phyloP scores from a whole-genome alignment of 2,888 invertebrate species.

The Heliconius charithonia region DNA sequence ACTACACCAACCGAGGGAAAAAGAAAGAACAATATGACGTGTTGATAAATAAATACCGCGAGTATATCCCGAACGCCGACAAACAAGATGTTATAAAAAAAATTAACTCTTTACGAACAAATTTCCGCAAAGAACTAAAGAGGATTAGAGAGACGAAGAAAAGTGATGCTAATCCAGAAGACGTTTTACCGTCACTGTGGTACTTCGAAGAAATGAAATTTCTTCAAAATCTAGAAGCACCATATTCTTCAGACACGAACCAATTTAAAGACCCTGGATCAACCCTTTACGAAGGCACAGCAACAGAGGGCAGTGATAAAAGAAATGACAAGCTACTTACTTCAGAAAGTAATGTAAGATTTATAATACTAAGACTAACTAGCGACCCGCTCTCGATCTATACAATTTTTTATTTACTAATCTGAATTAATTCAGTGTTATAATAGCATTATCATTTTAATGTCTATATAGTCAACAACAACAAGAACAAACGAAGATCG shows the following conservation, averaged over 20 bases:
- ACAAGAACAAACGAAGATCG: too few relatives aligned
- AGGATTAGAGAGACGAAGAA: not conserved
- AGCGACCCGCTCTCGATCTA: too few relatives aligned
- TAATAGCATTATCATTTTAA: too few relatives aligned
- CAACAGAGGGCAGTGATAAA: not conserved
- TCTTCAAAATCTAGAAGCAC: not conserved
- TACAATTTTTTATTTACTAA: too few relatives aligned
- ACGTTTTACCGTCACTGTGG: not conserved
- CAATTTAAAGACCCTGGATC: not conserved
- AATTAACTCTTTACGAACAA: not conserved
- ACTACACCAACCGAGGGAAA: not conserved
- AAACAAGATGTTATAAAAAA: constrained; percentile 8
- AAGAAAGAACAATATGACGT: constrained; percentile 6
- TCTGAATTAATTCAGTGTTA: too few relatives aligned
- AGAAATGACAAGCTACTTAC: not conserved
- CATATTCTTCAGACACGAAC: not conserved
- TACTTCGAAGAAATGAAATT: constrained; percentile 2
- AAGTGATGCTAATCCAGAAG: not conserved
- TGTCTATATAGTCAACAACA: too few relatives aligned
- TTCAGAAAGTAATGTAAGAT: not conserved
- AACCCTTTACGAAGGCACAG: not conserved
- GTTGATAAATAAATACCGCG: not conserved
- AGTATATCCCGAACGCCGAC: not conserved
- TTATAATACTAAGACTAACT: not conserved
- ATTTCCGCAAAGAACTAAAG: not conserved